Evolutionary conservation across 2,113 vertebrate species (phyloP).

Genomic region (Gorsachius goisagi): DNA sequence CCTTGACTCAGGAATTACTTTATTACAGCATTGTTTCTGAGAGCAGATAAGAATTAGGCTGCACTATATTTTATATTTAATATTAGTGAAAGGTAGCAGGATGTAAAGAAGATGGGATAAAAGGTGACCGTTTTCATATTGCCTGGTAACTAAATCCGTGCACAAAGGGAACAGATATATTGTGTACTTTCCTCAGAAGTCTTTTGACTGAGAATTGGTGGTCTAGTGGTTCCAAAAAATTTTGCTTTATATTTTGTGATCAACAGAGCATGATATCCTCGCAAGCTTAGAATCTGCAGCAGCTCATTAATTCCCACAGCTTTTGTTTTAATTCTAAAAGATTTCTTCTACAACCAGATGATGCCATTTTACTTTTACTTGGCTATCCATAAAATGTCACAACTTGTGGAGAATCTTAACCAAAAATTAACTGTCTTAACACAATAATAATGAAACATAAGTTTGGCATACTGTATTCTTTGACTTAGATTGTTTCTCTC

Average conservation of each 20-base stretch:
- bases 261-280: neutral
- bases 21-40: neutral
- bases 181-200: neutral
- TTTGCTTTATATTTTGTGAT: neutral
- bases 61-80: neutral
- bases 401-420: neutral
- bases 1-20: neutral
- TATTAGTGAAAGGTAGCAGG: neutral
- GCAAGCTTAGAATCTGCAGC: neutral
- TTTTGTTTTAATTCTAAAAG: neutral
- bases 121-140: neutral
- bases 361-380: neutral
- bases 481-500: neutral
- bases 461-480: neutral
- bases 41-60: neutral
- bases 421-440: neutral
- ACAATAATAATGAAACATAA: neutral
- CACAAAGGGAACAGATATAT: neutral
- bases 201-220: neutral
- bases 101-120: neutral
- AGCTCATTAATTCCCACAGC: neutral
- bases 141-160: neutral
- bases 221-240: neutral
- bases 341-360: neutral
- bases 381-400: neutral